These are phyloP conservation scores for Archips xylosteana DNA, from an alignment of 2,888 invertebrate species.

Conservation along the genomic window DNA sequence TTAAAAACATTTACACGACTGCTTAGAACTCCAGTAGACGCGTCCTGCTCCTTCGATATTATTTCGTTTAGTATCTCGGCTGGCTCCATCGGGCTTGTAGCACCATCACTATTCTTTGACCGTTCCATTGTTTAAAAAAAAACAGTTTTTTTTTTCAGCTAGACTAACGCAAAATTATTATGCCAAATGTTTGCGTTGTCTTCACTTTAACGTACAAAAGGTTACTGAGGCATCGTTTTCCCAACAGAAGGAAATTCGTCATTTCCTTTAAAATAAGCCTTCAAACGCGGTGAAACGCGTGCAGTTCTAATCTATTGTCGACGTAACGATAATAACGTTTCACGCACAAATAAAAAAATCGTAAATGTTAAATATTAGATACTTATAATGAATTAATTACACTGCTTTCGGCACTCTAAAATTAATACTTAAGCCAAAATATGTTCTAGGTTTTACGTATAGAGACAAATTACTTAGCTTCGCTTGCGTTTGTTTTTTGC, in stretches of 20 bases:
- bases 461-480: no score
- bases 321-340: constrained; percentile 10
- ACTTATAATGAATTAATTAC: no score
- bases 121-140: constrained; percentile 51
- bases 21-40: constrained; percentile 62
- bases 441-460: no score
- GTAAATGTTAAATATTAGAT: no score
- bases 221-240: constrained; percentile 15
- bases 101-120: constrained; percentile 43
- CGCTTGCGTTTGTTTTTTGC: no score
- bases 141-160: constrained; percentile 42
- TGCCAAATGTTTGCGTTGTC: constrained; percentile 4
- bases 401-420: no score
- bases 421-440: no score
- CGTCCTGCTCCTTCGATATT: constrained; percentile 58
- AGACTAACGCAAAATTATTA: neutral
- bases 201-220: constrained; percentile 6
- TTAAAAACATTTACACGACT: constrained; percentile 60
- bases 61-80: constrained; percentile 61
- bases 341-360: no score
- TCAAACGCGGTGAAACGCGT: constrained; percentile 34
- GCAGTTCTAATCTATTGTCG: constrained; percentile 20
- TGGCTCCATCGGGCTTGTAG: constrained; percentile 29
- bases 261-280: constrained; percentile 61
- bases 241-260: constrained; percentile 55